Evolutionary conservation across 2,888 invertebrate species (phyloP).

Genomic region (Nephrocerus scutellatus): DNA sequence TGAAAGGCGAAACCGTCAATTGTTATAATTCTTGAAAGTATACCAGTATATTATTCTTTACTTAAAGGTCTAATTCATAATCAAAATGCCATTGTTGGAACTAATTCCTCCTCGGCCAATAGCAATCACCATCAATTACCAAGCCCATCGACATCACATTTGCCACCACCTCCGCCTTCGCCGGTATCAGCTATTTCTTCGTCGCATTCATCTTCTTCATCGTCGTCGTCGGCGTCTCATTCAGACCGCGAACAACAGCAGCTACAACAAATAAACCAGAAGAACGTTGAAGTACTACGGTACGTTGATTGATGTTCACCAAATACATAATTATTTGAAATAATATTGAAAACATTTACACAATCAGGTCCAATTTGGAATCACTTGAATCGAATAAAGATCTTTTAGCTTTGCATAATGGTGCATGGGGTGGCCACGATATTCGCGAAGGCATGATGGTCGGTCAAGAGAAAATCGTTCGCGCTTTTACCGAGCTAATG

Average conservation of each 20-base stretch:
- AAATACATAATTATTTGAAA: too few species aligned
- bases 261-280: too few species aligned
- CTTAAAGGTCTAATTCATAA: too few species aligned
- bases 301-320: too few species aligned
- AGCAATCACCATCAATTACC: conserved; percentile 29
- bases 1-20: too few species aligned
- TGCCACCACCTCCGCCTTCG: conserved; percentile 21
- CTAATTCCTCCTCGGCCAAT: too few species aligned
- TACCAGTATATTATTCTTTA: too few species aligned
- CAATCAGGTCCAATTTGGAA: conserved; percentile 44
- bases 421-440: conserved; percentile 53
- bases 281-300: conserved; percentile 41
- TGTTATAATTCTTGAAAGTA: too few species aligned
- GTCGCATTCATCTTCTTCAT: conserved; percentile 15
- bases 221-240: conserved; percentile 33
- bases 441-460: conserved; percentile 46
- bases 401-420: conserved; percentile 60
- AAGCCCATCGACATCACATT: conserved; percentile 23
- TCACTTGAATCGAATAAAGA: conserved; percentile 54
- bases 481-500: conserved; percentile 79
- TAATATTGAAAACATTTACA: too few species aligned
- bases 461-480: conserved; percentile 78
- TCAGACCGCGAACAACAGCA: conserved; percentile 35
- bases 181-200: too few species aligned
- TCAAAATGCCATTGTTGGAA: too few species aligned